phyloP scores from a whole-genome alignment of 2,797 vertebrate species.

The Poeciliopsis paucimaculata region DNA sequence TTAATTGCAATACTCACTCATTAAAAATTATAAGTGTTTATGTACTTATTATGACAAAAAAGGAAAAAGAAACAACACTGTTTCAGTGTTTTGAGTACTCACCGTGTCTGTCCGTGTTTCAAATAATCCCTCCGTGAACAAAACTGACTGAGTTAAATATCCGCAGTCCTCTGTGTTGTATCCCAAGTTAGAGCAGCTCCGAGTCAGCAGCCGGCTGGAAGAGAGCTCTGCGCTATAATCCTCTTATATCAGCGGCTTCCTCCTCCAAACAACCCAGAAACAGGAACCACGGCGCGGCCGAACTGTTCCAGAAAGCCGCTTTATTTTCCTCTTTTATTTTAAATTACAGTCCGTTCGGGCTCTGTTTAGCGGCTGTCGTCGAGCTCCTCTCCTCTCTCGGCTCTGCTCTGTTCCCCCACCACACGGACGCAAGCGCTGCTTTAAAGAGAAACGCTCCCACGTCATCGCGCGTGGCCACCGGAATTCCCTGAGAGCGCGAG shows the following conservation, averaged over 20 bases:
- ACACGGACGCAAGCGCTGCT: slow-evolving; percentile 51
- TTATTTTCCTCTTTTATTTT: slow-evolving; percentile 18
- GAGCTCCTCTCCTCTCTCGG: slow-evolving; percentile 29
- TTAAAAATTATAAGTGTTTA: neutral
- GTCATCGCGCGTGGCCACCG: slow-evolving; percentile 64
- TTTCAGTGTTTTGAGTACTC: slow-evolving; percentile 45
- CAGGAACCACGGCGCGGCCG: neutral
- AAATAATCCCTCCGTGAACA: neutral
- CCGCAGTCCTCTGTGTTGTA: slow-evolving; percentile 11
- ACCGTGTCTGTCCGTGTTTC: slow-evolving; percentile 37
- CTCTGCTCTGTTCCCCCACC: slow-evolving; percentile 3
- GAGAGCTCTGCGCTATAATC: slow-evolving; percentile 30
- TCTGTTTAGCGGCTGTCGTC: slow-evolving; percentile 25
- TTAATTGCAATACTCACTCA: neutral
- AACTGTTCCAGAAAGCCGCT: neutral
- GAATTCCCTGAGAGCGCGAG: slow-evolving; percentile 83
- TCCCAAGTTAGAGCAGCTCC: slow-evolving; percentile 40
- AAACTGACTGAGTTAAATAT: slow-evolving; percentile 9
- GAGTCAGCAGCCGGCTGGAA: slow-evolving; percentile 52
- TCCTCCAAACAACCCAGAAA: slow-evolving; percentile 39
- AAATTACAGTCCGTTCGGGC: neutral
- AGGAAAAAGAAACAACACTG: neutral
- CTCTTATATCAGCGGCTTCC: slow-evolving; percentile 44
- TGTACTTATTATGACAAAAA: slow-evolving; percentile 13
- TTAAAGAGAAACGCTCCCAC: slow-evolving; percentile 76